Percentiles rank a stretch among this genome's conserved stretches.
Conservation (phyloP, 2,113 vertebrate species). For the Leiothrix lutea region DNA sequence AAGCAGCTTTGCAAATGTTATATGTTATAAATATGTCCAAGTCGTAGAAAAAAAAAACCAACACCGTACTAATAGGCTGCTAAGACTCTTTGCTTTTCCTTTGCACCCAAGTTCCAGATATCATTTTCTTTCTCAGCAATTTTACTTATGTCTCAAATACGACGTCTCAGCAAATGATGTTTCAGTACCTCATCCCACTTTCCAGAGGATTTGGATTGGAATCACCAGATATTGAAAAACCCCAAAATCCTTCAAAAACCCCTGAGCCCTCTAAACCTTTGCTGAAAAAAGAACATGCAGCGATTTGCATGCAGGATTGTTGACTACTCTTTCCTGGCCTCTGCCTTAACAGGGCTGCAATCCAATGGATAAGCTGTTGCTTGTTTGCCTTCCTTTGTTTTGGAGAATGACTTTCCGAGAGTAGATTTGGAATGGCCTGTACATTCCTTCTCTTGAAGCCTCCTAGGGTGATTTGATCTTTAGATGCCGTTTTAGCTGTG, state of each 20-base stretch:
- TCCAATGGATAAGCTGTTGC: not conserved
- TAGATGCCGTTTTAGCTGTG: not conserved
- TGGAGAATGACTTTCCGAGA: not conserved
- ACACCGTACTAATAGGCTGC: not conserved
- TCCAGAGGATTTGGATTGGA: not conserved
- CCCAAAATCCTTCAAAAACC: not conserved
- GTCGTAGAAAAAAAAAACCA: not conserved
- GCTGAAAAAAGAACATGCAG: not conserved
- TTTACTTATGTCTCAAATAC: not conserved
- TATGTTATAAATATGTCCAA: not conserved
- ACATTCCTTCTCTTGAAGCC: not conserved
- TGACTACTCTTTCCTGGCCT: not conserved
- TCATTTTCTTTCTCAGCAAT: not conserved
- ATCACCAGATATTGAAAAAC: not conserved
- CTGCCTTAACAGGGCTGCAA: not conserved
- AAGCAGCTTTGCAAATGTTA: not conserved
- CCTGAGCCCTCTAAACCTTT: not conserved
- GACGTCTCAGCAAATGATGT: not conserved
- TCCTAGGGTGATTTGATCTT: not conserved
- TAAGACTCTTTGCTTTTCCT: not conserved
- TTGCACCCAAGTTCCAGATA: not conserved
- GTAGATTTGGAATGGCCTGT: not conserved
- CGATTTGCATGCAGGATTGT: not conserved
- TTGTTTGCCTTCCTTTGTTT: not conserved
- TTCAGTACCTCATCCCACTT: not conserved